phyloP scores from a whole-genome alignment of 2,113 vertebrate genomes.

The Bufo gargarizans region DNA sequence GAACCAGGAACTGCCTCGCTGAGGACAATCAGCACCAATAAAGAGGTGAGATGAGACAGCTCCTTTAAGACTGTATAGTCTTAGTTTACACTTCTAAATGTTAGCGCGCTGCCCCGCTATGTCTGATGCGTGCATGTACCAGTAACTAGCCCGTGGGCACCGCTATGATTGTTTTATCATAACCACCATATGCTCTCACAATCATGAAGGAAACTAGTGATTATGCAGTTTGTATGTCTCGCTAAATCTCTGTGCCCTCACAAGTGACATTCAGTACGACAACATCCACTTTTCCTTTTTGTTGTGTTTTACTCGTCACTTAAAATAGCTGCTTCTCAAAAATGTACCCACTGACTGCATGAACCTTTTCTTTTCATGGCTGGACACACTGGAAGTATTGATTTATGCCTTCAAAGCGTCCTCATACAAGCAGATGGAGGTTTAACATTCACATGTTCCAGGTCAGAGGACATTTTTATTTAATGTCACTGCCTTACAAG shows the following conservation, averaged over 20 bases:
- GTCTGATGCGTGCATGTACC: no score
- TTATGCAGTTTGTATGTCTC: not conserved
- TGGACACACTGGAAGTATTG: slow-evolving; percentile 14
- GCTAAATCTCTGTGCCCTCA: no score
- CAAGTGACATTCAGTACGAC: not conserved
- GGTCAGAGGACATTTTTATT: not conserved
- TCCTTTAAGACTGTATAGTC: no score
- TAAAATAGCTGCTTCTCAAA: not conserved
- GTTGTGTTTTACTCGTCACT: not conserved
- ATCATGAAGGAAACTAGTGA: no score
- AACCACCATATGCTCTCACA: no score
- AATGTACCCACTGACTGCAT: not conserved
- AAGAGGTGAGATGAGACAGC: no score
- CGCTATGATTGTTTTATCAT: no score
- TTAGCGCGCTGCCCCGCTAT: no score
- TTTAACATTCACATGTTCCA: not conserved
- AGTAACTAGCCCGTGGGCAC: no score
- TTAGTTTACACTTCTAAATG: no score
- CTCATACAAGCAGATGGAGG: not conserved
- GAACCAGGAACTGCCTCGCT: no score
- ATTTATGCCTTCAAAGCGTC: slow-evolving; percentile 3
- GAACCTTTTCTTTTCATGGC: slow-evolving; percentile 6
- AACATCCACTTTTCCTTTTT: not conserved
- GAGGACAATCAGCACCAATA: no score
- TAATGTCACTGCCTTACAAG: slow-evolving; percentile 27